Evolutionary conservation across 2,113 vertebrate species (phyloP), one percentile per base, ranked within the genome.

Genomic region (Xenopus borealis): DNA sequence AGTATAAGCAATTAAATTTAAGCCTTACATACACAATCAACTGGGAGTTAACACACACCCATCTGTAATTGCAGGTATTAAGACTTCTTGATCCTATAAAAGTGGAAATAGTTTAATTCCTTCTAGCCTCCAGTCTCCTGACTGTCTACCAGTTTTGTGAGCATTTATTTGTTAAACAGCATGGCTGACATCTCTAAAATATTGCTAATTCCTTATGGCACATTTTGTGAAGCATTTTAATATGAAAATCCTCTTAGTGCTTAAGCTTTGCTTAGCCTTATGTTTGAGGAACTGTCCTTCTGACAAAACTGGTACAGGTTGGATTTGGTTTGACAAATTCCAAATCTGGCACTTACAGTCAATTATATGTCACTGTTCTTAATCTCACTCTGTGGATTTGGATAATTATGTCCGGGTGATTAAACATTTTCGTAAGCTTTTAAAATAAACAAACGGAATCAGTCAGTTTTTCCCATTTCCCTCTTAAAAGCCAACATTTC

Each of bases 211-310:
- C 18, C 20, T 27, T 18, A 20, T 55, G 17, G 17, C 67, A 53
- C 8, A 69, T 23, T 72, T 65, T 58, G n/a, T 19, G n/a, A 33
- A 53, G 33, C 4, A 50, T 64, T 50, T 72, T 72, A 62, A 64
- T 72, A 53, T 57, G 62, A 57, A 72, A 65, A 72, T 72, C 71
- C 19, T 27, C 46, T 72, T 57, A 55, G 20, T 65, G 30, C 33
- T 40, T 44, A 72, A 72, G 63, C 71, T 66, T 17, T 9, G 9
- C 13, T 11, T 61, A 58, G 16, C 13, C 13, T 20, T 61, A 11
- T 23, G 10, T 16, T n/a, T 55, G 14, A 16, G 16, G 45, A 46
- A 44, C 44, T 16, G 17, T 3, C 20, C 46, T 45, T 18, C 45
- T 67, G 46, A 20, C 65, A 23, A 50, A 67, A 12, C n/a, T 20